These are phyloP conservation scores for Caenorhabditis virilis DNA, from an alignment of 2,888 invertebrate species.

Conservation along the genomic window DNA sequence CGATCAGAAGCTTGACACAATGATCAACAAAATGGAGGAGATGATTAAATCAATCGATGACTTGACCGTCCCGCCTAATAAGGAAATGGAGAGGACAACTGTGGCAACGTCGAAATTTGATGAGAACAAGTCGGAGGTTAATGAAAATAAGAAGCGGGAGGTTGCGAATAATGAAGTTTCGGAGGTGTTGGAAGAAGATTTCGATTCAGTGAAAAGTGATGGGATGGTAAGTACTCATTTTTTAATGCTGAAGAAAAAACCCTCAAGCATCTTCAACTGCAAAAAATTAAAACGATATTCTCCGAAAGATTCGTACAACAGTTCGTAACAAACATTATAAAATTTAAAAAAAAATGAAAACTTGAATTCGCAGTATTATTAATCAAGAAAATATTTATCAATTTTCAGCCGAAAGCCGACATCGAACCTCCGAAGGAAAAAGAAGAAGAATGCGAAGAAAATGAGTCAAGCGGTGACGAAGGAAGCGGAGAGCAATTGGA, in stretches of 20 bases:
- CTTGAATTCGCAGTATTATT: too few relatives aligned
- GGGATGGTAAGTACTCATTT: too few relatives aligned
- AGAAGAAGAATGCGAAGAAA: slow-evolving; percentile 36
- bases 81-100: slow-evolving; percentile 13
- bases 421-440: slow-evolving; percentile 21
- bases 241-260: too few relatives aligned
- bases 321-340: too few relatives aligned
- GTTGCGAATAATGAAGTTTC: slow-evolving; percentile 25
- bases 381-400: too few relatives aligned
- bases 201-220: slow-evolving; percentile 20
- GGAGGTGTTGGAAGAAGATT: slow-evolving; percentile 31
- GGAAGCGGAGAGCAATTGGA: slow-evolving; percentile 12
- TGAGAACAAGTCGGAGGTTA: slow-evolving; percentile 5
- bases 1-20: slow-evolving; percentile 32
- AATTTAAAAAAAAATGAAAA: too few relatives aligned
- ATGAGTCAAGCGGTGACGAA: too few relatives aligned
- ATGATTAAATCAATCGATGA: slow-evolving; percentile 36
- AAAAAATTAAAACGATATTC: too few relatives aligned
- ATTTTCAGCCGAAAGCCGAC: slow-evolving; percentile 31
- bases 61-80: slow-evolving; percentile 20
- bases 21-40: slow-evolving; percentile 39
- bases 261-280: too few relatives aligned
- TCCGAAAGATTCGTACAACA: too few relatives aligned
- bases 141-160: not conserved
- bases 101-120: not conserved